Evolutionary conservation across 2,797 vertebrate genomes (phyloP).

Genomic region (Pterois miles): DNA sequence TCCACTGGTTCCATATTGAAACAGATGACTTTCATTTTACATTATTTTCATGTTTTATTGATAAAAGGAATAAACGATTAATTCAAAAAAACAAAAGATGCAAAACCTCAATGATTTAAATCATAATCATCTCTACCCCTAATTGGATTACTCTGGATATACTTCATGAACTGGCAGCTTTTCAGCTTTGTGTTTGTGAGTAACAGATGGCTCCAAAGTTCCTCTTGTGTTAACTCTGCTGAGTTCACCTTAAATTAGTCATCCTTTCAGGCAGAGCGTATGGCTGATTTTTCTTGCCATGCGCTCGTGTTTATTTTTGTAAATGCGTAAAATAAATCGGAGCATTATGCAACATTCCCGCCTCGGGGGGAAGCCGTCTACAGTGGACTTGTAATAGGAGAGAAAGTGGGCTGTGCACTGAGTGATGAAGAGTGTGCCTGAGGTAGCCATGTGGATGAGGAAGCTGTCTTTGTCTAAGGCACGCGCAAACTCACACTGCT

Average conservation of each 20-base stretch:
- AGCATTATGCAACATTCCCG: conserved; percentile 38
- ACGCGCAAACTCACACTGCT: neutral
- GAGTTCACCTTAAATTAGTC: conserved; percentile 14
- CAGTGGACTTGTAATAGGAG: conserved; percentile 30
- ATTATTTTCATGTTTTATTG: neutral
- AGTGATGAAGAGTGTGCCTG: conserved; percentile 28
- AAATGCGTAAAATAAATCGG: neutral
- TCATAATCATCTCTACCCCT: neutral
- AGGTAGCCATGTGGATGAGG: conserved; percentile 33
- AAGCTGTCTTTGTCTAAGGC: conserved; percentile 4
- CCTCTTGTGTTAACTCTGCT: neutral
- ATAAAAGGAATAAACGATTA: neutral
- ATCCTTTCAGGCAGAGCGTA: neutral
- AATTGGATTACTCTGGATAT: neutral
- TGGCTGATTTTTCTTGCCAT: neutral
- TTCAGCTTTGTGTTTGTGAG: neutral
- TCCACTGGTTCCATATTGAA: neutral
- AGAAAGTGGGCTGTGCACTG: conserved; percentile 44
- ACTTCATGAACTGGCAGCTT: neutral
- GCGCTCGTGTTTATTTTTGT: neutral
- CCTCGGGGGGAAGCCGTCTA: conserved; percentile 39
- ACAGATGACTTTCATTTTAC: neutral
- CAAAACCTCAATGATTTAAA: neutral
- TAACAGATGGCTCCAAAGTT: conserved; percentile 18
- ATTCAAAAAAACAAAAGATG: neutral